Base-by-base conservation (phyloP, 1,140 invertebrate species). In the Metopolophium dirhodum region DNA sequence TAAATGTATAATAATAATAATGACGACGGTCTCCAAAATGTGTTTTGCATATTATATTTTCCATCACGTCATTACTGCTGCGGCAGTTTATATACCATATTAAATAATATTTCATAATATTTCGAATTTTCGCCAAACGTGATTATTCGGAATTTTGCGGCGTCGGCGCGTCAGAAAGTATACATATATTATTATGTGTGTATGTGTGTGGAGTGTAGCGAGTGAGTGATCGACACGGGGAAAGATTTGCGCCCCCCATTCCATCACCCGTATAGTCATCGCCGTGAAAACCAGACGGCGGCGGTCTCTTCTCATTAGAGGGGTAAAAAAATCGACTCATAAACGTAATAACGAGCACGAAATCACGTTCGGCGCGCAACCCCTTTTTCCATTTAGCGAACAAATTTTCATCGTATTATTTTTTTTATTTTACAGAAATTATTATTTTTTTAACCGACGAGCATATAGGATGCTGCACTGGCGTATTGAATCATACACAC, bases 321-420 rank as follows among this genome's bases (percentile, higher is more conserved):
- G 88, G 54, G 88, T 30, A 54, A 57, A 90, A 90, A 90, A 90
- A 61, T 61, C 88, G 11, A 77, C 26, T 41, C 23, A 37, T 61
- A 90, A 90, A 90, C 57, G n/a, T 90, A 90, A 77, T 77, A 77
- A 90, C 89, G 57, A 90, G 89, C 91, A 86, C 91, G 91, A 85
- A 93, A 93, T 93, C 91, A 93, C 91, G 91, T 93, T 92, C 91
- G 77, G 37, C 37, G 14, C 26, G 26, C 88, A 61, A 86, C 91
- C 82, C 91, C 82, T 86, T 86, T 92, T 93, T 45, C 82, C 77
- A 85, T 93, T 85, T 54, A 20, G 2, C 41, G 18, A 30, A 82
- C 82, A 26, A 90, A 45, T 61, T 89, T 90, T 61, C 88, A 23
- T 90, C 51, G 23, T n/a, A 35, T 37, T 37, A 49, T 89, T 89